These are phyloP conservation scores for Pseudonaja textilis DNA, from an alignment of 2,113 vertebrate genomes.

Conservation along the genomic window DNA sequence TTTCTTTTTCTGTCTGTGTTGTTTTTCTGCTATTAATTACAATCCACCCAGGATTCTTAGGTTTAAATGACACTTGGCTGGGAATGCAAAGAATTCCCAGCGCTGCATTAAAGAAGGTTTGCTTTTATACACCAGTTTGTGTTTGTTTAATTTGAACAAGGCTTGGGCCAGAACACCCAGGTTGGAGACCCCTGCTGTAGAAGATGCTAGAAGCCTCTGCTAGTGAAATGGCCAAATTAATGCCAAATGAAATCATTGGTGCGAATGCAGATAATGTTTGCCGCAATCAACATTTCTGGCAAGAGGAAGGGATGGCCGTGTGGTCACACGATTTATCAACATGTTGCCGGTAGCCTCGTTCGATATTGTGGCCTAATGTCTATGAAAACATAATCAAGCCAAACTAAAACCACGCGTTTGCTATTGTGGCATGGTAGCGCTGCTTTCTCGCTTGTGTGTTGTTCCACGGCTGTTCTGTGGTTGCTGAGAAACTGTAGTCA, in stretches of 20 bases:
- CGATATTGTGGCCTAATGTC: neutral
- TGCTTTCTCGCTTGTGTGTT: neutral
- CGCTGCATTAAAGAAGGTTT: too few species aligned
- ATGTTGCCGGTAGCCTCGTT: neutral
- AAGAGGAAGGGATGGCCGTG: neutral
- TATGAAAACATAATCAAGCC: too few species aligned
- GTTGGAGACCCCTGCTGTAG: neutral
- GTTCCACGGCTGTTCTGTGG: neutral
- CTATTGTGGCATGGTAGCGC: too few species aligned
- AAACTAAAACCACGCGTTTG: too few species aligned
- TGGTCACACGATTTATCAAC: neutral
- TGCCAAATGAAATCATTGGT: neutral
- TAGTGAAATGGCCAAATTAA: neutral
- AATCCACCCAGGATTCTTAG: neutral
- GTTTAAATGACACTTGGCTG: too few species aligned
- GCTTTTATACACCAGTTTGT: too few species aligned
- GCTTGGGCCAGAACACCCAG: too few species aligned
- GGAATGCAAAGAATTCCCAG: too few species aligned
- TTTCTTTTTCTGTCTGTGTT: neutral
- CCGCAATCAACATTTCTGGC: neutral
- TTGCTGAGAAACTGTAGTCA: neutral
- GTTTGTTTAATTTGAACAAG: too few species aligned
- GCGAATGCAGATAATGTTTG: neutral
- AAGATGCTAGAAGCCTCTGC: neutral
- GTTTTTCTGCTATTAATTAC: neutral